Evolutionary conservation across 2,888 invertebrate genomes (phyloP).

Genomic region (Diachrysia chrysitis): DNA sequence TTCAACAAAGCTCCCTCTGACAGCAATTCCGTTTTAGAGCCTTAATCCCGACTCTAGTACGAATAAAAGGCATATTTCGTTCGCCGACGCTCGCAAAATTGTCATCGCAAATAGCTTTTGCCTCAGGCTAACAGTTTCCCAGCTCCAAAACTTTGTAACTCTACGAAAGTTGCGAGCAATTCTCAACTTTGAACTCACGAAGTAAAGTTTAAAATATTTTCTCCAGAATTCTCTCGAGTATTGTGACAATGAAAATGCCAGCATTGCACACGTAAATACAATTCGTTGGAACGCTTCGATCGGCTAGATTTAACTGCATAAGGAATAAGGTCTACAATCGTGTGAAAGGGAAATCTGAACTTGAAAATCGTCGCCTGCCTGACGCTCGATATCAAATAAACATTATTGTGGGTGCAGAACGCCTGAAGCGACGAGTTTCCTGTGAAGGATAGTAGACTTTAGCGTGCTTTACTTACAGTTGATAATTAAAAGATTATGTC

Average conservation of each 20-base stretch:
- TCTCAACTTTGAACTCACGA: slow-evolving; percentile 43
- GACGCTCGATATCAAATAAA: slow-evolving; percentile 90
- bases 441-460: slow-evolving; percentile 70
- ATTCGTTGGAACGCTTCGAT: slow-evolving; percentile 74
- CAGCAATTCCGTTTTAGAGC: slow-evolving; percentile 88
- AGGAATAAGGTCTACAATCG: slow-evolving; percentile 83
- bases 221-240: slow-evolving; percentile 64
- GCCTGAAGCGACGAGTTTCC: slow-evolving; percentile 73
- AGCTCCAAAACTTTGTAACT: slow-evolving; percentile 60
- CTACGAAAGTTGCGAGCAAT: slow-evolving; percentile 47
- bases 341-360: slow-evolving; percentile 85
- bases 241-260: slow-evolving; percentile 89
- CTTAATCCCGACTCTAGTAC: slow-evolving; percentile 86
- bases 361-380: slow-evolving; percentile 88
- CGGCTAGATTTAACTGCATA: slow-evolving; percentile 75
- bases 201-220: slow-evolving; percentile 56
- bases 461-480: slow-evolving; percentile 60
- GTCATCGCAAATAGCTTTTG: slow-evolving; percentile 89
- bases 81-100: slow-evolving; percentile 87
- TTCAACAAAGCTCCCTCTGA: slow-evolving; percentile 82
- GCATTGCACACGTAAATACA: slow-evolving; percentile 88
- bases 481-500: slow-evolving; percentile 66
- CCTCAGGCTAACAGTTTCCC: slow-evolving; percentile 75
- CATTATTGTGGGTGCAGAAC: slow-evolving; percentile 73
- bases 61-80: slow-evolving; percentile 90